Evolutionary conservation across 2,888 invertebrate species (phyloP).

Genomic region (Norana najaformis): DNA sequence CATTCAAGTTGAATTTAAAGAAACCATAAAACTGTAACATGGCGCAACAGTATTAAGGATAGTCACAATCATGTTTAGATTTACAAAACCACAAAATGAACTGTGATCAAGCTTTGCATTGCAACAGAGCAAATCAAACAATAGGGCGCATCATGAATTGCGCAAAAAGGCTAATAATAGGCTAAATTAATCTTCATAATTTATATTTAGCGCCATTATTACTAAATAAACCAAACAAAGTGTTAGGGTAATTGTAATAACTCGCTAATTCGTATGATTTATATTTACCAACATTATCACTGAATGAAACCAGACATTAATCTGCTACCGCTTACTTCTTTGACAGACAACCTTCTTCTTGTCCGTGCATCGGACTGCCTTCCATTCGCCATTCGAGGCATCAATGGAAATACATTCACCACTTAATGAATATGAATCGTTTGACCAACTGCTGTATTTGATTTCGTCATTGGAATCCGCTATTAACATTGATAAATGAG

Average conservation of each 20-base stretch:
- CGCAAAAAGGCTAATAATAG: too few relatives aligned
- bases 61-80: background rate
- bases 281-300: background rate
- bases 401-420: background rate
- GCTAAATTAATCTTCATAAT: too few relatives aligned
- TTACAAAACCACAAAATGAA: background rate
- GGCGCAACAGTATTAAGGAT: background rate
- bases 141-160: too few relatives aligned
- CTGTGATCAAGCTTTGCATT: too few relatives aligned
- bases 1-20: background rate
- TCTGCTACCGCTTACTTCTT: background rate
- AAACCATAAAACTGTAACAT: background rate
- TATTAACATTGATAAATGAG: background rate
- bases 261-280: background rate
- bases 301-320: background rate
- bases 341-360: background rate
- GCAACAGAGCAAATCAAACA: too few relatives aligned
- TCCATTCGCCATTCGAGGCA: background rate
- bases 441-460: background rate
- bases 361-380: background rate
- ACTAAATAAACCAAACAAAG: background rate
- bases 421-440: background rate
- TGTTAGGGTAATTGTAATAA: background rate
- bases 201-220: too few relatives aligned
- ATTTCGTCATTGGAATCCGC: background rate